Evolutionary conservation across 2,797 vertebrate genomes (phyloP).

Genomic region (Acrossocheilus fasciatus): DNA sequence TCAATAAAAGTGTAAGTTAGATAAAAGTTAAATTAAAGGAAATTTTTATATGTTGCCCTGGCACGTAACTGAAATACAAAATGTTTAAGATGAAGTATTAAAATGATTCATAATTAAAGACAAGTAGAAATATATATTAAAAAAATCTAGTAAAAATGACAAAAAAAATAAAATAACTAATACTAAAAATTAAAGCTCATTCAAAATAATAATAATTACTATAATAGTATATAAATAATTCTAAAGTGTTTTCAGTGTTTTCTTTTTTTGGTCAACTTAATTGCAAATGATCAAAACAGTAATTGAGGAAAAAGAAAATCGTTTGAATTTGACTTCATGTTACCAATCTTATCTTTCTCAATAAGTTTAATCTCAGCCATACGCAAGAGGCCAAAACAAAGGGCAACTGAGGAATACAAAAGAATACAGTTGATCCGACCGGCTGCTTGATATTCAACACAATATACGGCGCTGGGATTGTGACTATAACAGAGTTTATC

Average conservation of each 20-base stretch:
- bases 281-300: neutral
- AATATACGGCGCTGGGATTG: constrained; percentile 15
- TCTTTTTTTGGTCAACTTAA: neutral
- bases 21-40: neutral
- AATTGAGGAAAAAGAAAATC: neutral
- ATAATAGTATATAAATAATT: neutral
- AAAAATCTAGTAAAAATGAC: neutral
- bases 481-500: constrained; percentile 25
- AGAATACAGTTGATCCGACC: constrained; percentile 15
- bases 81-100: neutral
- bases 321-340: neutral
- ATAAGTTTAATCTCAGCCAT: neutral
- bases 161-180: neutral
- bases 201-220: neutral
- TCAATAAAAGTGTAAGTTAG: neutral
- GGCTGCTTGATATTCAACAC: constrained; percentile 16
- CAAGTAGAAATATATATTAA: neutral
- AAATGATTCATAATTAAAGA: neutral
- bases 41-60: neutral
- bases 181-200: neutral
- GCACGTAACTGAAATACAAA: neutral
- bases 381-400: constrained; percentile 20
- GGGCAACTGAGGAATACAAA: neutral
- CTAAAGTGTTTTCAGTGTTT: neutral
- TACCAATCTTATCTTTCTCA: constrained; percentile 9